These are phyloP conservation scores for Cylloceria caligata DNA, from an alignment of 2,888 invertebrate genomes.

Conservation along the genomic window DNA sequence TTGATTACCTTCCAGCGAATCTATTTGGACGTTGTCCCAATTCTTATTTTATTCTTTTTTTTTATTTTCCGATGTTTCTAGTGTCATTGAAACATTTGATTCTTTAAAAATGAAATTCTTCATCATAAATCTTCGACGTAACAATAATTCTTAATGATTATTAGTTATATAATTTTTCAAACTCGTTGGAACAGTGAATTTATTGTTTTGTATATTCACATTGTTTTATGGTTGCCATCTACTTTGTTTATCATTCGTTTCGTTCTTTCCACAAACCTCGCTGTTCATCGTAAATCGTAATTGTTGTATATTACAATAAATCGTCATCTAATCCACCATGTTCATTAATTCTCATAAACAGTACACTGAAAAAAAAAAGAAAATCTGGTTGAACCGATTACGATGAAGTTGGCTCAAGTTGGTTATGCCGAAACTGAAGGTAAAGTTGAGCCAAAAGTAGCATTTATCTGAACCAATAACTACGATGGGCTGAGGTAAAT, in stretches of 20 bases:
- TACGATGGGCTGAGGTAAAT: too few relatives aligned
- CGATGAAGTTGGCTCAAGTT: too few relatives aligned
- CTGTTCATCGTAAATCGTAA: conserved; percentile 31
- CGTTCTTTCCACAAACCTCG: conserved; percentile 18
- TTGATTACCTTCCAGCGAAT: conserved; percentile 51
- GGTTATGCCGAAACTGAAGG: too few relatives aligned
- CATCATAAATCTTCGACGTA: not conserved
- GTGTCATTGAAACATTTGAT: not conserved
- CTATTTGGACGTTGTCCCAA: conserved; percentile 61
- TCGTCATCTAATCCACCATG: conserved; percentile 44
- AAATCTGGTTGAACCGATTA: too few relatives aligned
- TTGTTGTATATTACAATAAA: conserved; percentile 10
- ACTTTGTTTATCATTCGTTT: conserved; percentile 32
- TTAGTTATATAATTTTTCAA: too few relatives aligned
- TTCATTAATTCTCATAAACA: conserved; percentile 28
- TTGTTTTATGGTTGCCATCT: conserved; percentile 33
- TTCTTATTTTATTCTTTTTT: conserved; percentile 36
- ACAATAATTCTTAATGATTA: not conserved
- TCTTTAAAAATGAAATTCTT: not conserved
- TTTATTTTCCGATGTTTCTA: not conserved
- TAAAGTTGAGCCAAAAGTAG: too few relatives aligned
- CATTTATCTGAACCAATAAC: too few relatives aligned
- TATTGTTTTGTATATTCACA: conserved; percentile 14
- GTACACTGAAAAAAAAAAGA: too few relatives aligned
- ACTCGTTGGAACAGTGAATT: conserved; percentile 39